Percentiles rank a stretch among this genome's conserved stretches.
Conservation (phyloP, 2,888 invertebrate genomes). For the Miltochrista miniata region DNA sequence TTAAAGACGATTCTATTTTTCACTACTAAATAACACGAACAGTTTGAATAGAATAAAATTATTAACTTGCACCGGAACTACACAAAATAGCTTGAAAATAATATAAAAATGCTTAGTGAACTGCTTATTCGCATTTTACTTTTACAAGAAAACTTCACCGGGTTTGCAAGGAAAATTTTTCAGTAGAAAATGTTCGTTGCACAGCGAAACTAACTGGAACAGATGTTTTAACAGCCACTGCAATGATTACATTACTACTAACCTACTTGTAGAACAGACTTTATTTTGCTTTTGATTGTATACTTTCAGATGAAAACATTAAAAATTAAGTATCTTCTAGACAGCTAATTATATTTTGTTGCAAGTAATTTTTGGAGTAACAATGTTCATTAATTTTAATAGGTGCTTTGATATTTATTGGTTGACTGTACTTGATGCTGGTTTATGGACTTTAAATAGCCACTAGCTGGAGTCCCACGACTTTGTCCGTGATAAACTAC, state of each 20-base stretch:
- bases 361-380: too few species aligned
- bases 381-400: too few species aligned
- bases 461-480: too few species aligned
- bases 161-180: background rate
- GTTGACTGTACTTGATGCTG: too few species aligned
- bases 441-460: too few species aligned
- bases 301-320: background rate
- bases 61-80: background rate
- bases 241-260: conserved; percentile 2
- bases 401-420: too few species aligned
- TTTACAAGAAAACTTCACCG: conserved; percentile 7
- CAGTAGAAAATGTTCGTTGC: background rate
- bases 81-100: background rate
- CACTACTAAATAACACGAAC: too few species aligned
- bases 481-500: too few species aligned
- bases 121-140: conserved; percentile 4
- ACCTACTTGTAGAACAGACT: background rate
- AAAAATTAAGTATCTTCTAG: too few species aligned
- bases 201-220: conserved; percentile 3
- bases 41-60: background rate
- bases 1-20: too few species aligned
- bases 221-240: conserved; percentile 4
- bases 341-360: too few species aligned
- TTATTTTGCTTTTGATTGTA: background rate
- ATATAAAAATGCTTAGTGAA: conserved; percentile 3